phyloP scores from a whole-genome alignment of 2,113 vertebrate species.

The Hemicordylus capensis region DNA sequence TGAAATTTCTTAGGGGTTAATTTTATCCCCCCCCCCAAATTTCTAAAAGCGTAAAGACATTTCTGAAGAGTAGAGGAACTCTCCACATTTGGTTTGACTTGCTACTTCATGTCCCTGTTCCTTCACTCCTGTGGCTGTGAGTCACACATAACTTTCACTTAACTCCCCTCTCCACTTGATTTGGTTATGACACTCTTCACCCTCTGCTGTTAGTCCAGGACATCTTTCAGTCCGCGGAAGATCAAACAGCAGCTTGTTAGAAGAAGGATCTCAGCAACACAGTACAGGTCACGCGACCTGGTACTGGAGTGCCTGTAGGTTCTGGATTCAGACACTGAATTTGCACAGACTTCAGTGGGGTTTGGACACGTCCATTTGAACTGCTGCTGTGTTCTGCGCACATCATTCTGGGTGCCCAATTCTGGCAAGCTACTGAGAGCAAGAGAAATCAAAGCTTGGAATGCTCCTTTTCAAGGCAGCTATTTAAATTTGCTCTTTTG shows the following conservation, averaged over 20 bases:
- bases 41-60: no score
- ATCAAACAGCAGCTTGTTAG: neutral
- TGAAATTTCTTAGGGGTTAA: neutral
- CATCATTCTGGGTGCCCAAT: neutral
- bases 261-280: neutral
- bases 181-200: neutral
- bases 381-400: neutral
- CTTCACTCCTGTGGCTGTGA: neutral
- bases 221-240: conserved; percentile 8
- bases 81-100: no score
- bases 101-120: no score
- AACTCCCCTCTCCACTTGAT: no score
- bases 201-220: neutral
- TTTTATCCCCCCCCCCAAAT: neutral
- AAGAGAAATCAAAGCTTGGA: conserved; percentile 36
- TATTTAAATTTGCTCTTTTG: conserved; percentile 36
- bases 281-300: neutral
- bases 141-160: neutral
- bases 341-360: rapidly evolving
- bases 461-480: conserved; percentile 20
- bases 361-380: rapidly evolving
- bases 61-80: no score
- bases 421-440: conserved; percentile 2
- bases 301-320: rapidly evolving
- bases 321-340: neutral